Conservation (phyloP, 2,888 invertebrate genomes). For the Leistus spinibarbis region DNA sequence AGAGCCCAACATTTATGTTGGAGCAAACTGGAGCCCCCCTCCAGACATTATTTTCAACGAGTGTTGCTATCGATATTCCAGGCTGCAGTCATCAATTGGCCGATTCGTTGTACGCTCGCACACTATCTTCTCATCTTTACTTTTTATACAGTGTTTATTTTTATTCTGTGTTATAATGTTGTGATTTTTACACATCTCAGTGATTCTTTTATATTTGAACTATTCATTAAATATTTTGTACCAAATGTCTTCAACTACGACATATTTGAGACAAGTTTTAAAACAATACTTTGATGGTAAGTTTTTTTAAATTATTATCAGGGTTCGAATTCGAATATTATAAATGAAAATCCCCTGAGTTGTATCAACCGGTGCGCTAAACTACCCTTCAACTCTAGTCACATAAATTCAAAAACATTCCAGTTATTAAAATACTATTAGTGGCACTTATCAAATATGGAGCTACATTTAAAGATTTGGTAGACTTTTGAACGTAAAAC, state of each 20-base stretch:
- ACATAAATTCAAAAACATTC: neutral
- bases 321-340: neutral
- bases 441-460: neutral
- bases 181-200: slow-evolving; percentile 13
- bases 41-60: neutral
- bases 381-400: neutral
- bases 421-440: slow-evolving; percentile 7
- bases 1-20: neutral
- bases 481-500: neutral
- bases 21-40: slow-evolving; percentile 13
- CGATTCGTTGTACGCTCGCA: slow-evolving; percentile 10
- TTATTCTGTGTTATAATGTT: slow-evolving; percentile 7
- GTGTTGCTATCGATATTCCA: slow-evolving; percentile 3
- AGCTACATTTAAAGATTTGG: neutral
- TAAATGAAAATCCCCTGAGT: neutral
- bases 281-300: slow-evolving; percentile 44
- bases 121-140: neutral
- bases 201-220: slow-evolving; percentile 14
- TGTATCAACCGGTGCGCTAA: neutral
- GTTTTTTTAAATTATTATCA: slow-evolving; percentile 19
- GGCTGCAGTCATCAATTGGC: slow-evolving; percentile 26
- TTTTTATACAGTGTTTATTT: neutral
- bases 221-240: slow-evolving; percentile 7
- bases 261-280: slow-evolving; percentile 42
- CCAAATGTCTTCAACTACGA: slow-evolving; percentile 38